A percentile compares a stretch with the other conserved stretches of the same genome.
These are phyloP conservation scores for Hoplodrina ambigua DNA, from an alignment of 2,888 invertebrate species.

Conservation along the genomic window DNA sequence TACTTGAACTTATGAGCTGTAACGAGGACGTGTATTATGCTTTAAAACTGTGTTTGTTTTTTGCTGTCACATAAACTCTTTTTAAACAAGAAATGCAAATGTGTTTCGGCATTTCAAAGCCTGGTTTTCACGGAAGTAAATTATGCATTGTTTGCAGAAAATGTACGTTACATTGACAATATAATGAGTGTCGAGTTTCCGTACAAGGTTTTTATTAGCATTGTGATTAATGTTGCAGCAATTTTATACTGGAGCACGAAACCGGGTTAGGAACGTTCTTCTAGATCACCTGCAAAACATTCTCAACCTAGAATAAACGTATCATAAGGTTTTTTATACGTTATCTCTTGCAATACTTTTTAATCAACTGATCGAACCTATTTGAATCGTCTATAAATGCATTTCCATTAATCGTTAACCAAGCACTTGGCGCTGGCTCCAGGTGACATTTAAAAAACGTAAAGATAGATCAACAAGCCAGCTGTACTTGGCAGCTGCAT, in stretches of 20 bases:
- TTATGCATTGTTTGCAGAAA: slow-evolving; percentile 48
- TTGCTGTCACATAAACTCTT: slow-evolving; percentile 11
- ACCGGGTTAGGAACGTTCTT: slow-evolving; percentile 3
- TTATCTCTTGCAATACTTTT: neutral
- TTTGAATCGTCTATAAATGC: neutral
- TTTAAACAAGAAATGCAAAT: slow-evolving; percentile 25
- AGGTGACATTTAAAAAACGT: slow-evolving; percentile 73
- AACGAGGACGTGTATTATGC: slow-evolving; percentile 2
- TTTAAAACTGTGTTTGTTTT: slow-evolving; percentile 17
- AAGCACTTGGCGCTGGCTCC: slow-evolving; percentile 42
- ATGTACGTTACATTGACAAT: slow-evolving; percentile 50
- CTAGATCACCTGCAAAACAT: neutral
- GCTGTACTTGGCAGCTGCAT: slow-evolving; percentile 85
- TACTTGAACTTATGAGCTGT: slow-evolving; percentile 17
- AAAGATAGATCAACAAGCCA: slow-evolving; percentile 72
- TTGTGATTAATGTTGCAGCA: slow-evolving; percentile 28
- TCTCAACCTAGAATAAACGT: neutral
- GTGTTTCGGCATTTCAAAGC: slow-evolving; percentile 44
- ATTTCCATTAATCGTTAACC: slow-evolving; percentile 23
- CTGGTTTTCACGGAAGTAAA: slow-evolving; percentile 53
- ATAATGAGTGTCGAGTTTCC: slow-evolving; percentile 53
- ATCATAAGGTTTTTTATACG: neutral
- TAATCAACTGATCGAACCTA: neutral
- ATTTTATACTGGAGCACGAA: slow-evolving; percentile 21
- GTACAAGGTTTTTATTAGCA: slow-evolving; percentile 44